phyloP scores from a whole-genome alignment of 2,888 invertebrate genomes.

The Luffia ferchaultella region DNA sequence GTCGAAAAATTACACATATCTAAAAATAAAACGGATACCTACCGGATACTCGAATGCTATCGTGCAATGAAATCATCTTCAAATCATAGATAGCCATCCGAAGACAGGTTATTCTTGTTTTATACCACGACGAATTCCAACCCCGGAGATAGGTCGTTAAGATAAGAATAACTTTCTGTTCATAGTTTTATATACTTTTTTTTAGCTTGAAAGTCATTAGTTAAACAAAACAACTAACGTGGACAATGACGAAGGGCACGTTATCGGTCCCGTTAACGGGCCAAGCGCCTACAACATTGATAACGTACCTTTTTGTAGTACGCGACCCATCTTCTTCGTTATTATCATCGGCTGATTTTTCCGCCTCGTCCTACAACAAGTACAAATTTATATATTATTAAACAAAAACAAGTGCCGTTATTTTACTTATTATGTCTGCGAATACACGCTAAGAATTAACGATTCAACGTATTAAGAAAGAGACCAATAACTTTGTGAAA shows the following conservation, averaged over 20 bases:
- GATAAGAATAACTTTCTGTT: not conserved
- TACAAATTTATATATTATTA: conserved; percentile 14
- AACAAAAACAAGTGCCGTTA: no score
- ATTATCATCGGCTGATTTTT: conserved; percentile 40
- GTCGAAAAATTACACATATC: no score
- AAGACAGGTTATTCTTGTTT: not conserved
- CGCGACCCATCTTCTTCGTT: conserved; percentile 51
- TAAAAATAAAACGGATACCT: not conserved
- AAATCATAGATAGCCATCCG: not conserved
- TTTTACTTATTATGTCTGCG: no score
- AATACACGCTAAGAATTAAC: no score
- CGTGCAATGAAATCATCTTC: not conserved
- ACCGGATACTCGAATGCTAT: not conserved
- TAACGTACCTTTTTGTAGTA: conserved; percentile 50
- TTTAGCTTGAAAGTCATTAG: no score
- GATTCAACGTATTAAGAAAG: no score
- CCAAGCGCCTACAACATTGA: not conserved
- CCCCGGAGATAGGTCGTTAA: not conserved
- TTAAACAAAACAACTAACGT: no score
- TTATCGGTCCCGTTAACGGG: not conserved
- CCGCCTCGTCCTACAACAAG: conserved; percentile 50
- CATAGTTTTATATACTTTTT: no score
- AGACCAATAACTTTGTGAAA: no score
- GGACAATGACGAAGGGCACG: not conserved
- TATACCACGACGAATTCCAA: not conserved